Evolutionary conservation across 2,888 invertebrate genomes (phyloP), one percentile per base, ranked within the genome.

Genomic region (Drosophila neotestacea): DNA sequence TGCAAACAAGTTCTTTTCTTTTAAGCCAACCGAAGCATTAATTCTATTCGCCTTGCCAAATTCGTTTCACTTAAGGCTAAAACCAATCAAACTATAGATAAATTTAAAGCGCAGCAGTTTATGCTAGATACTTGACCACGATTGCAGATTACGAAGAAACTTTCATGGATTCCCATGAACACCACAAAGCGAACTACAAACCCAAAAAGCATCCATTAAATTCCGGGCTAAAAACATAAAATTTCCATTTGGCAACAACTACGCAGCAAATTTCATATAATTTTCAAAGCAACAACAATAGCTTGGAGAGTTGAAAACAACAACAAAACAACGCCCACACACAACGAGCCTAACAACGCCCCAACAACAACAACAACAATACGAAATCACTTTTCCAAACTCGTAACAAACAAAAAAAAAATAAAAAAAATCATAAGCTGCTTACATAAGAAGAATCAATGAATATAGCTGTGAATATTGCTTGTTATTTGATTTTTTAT

Each of bases 361-460:
- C 32, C 67, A 64, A 48, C 69, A 71, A 56, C 51, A 47, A 46
- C 66, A 67, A 48, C 69, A 71, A 56, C 51, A 47, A 46, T 66
- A 67, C 34, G 28, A 71, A 77, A 71, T 73, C 77, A 73, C 75
- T 66, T 80, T 72, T 63, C 63, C 55, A 51, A n/a, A 16, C 64
- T 56, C 7, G 64, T 30, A 51, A 41, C 6, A 47, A 32, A 38
- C 41, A 16, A 48, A 11, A 27, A 39, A 9, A 13, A 32, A 28
- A 7, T 16, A 41, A 52, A 27, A 63, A 46, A 69, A 67, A 75
- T 27, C 27, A 71, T 82, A 82, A 82, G 81, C 81, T 56, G 82
- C 85, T 82, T 82, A 85, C 82, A 82, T 85, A 81, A 82, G 77
- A 77, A 28, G 36, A 44, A 79, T 81, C 79, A 77, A 69, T 73